A percentile compares a stretch with the other conserved stretches of the same genome.
phyloP scores from a whole-genome alignment of 23 tunicate species.

The Styela plicata region DNA sequence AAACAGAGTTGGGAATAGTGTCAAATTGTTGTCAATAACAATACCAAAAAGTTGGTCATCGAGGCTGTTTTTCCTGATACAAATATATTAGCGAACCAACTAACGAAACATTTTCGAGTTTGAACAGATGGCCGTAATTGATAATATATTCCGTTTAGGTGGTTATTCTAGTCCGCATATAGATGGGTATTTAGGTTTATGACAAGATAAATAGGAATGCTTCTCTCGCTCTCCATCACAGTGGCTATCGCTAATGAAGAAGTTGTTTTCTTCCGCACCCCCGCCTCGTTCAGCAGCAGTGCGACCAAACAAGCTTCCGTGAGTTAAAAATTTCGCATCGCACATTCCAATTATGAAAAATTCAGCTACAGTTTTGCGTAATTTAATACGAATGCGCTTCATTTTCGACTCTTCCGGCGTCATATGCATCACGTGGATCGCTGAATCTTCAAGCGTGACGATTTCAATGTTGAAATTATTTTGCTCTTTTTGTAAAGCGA shows the following conservation, averaged over 20 bases:
- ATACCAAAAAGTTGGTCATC: too few relatives aligned
- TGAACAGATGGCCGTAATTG: too few relatives aligned
- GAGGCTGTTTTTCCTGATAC: too few relatives aligned
- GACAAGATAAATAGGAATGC: conserved; percentile 86
- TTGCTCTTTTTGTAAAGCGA: conserved; percentile 29
- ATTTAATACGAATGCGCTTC: conserved; percentile 10
- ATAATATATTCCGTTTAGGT: too few relatives aligned
- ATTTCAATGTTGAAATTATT: conserved; percentile 44
- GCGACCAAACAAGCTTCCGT: conserved; percentile 88
- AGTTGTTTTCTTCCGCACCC: conserved; percentile 25
- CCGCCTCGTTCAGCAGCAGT: conserved; percentile 70
- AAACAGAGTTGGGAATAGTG: too few relatives aligned
- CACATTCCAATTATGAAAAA: conserved; percentile 67
- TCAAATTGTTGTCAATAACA: too few relatives aligned
- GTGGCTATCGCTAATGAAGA: conserved; percentile 79
- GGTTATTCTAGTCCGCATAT: conserved; percentile 38
- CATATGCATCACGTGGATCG: conserved; percentile 84
- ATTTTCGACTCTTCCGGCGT: conserved; percentile 24
- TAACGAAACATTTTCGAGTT: too few relatives aligned
- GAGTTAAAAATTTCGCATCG: conserved; percentile 77
- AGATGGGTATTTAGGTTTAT: conserved; percentile 79
- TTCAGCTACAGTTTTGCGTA: conserved; percentile 80
- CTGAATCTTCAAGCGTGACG: conserved; percentile 67
- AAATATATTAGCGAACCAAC: too few relatives aligned
- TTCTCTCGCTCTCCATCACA: conserved; percentile 83